These are phyloP conservation scores for Telenomus remus DNA, from an alignment of 1,140 invertebrate species.

Conservation along the genomic window DNA sequence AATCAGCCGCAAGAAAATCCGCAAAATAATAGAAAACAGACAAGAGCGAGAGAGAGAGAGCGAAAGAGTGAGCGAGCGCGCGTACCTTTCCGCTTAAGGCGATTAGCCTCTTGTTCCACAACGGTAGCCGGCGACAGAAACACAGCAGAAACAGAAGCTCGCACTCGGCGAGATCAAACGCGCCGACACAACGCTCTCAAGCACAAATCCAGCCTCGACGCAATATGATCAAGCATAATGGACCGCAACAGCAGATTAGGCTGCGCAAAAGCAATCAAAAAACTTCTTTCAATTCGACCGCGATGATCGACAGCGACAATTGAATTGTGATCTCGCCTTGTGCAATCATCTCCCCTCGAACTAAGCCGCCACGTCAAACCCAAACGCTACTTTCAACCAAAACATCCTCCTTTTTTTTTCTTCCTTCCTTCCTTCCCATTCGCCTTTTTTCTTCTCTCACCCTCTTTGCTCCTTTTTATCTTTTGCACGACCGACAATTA, in stretches of 20 bases:
- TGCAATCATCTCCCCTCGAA: constrained; percentile 22
- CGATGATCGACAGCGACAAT: constrained; percentile 54
- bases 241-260: constrained; percentile 65
- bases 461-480: no score
- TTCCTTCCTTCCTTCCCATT: neutral
- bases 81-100: constrained; percentile 59
- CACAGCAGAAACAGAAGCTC: constrained; percentile 72
- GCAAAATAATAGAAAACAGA: constrained; percentile 65
- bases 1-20: constrained; percentile 46
- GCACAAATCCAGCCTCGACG: constrained; percentile 66
- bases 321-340: constrained; percentile 46
- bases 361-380: constrained; percentile 18
- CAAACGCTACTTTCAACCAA: constrained; percentile 9
- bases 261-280: constrained; percentile 59
- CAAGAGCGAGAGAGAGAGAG: neutral
- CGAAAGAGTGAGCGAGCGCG: neutral
- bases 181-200: constrained; percentile 62
- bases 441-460: constrained; percentile 20
- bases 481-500: no score
- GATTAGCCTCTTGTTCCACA: constrained; percentile 70
- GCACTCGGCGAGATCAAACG: constrained; percentile 68
- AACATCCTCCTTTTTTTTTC: constrained; percentile 25
- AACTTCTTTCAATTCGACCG: constrained; percentile 56
- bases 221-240: constrained; percentile 69
- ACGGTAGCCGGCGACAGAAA: constrained; percentile 71